Evolutionary conservation across 2,113 vertebrate genomes (phyloP).

Genomic region (Burhinus bistriatus): DNA sequence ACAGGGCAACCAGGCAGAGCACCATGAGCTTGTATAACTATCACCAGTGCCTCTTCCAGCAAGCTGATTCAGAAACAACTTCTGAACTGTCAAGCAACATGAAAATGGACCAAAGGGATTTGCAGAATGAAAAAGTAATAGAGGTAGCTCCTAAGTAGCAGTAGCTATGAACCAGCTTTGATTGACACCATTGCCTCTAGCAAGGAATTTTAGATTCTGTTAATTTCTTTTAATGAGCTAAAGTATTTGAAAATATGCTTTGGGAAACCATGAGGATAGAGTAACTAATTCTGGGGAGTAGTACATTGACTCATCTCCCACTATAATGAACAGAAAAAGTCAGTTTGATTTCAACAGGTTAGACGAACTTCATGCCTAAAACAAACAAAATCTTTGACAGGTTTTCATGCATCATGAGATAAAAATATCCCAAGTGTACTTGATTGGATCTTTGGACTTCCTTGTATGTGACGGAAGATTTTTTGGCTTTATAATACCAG

Average conservation of each 20-base stretch:
- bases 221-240: background rate
- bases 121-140: background rate
- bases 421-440: background rate
- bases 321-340: background rate
- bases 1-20: background rate
- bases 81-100: background rate
- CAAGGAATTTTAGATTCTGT: background rate
- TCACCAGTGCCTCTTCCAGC: background rate
- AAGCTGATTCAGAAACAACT: background rate
- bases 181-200: background rate
- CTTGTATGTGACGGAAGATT: background rate
- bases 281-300: background rate
- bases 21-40: background rate
- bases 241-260: conserved; percentile 1
- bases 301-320: background rate
- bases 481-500: background rate
- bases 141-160: background rate
- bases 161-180: background rate
- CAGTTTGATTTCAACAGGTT: background rate
- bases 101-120: background rate
- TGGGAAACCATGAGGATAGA: background rate
- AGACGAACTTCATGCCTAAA: background rate
- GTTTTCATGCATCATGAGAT: background rate
- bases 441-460: background rate
- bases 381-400: background rate